Evolutionary conservation across 1,140 invertebrate species (phyloP), one percentile per base, ranked within the genome.

Genomic region (Atta texana): DNA sequence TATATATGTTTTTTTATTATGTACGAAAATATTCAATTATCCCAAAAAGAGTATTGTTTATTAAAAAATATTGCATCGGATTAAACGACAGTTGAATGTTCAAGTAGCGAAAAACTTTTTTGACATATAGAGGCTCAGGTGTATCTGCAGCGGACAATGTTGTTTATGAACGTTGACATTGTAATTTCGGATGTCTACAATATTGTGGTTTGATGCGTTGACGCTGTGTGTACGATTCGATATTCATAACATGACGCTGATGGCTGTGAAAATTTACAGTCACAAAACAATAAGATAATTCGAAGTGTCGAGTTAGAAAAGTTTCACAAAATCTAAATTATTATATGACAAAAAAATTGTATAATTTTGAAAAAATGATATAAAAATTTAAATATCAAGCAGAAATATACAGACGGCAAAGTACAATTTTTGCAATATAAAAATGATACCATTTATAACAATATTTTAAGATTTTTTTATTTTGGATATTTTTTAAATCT

Each of bases 131-230:
- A 84, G 39, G 55, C 31, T 75, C 69, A 71, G 69, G 44, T 75
- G 39, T 57, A 63, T 51, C 80, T 84, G 80, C 69, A 75, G 1
- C 21, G 14, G 69, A 84, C 69, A 84, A 63, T 75, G 80, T 75
- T 63, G 55, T 84, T 84, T 61, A 84, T 39, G 61, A 61, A 34
- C 39, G 71, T 74, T 61, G 80, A 75, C 55, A 21, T 61, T 74
- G 80, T 82, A 82, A 74, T 84, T 84, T 84, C 3, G 7, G 55
- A 69, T 31, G 77, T 81, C 63, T 81, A 21, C 69, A 44, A 81
- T 75, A 44, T 75, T 84, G 80, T 28, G 80, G 69, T 84, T 39
- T 61, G 69, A 74, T 84, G 80, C 28, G 80, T 74, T 74, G 55
- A 72, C 55, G 21, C 16, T 44, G 2, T 6, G 24, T 16, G 53